Evolutionary conservation across 2,888 invertebrate species (phyloP), one percentile per base, ranked within the genome.

Genomic region (Diabrotica balteata): DNA sequence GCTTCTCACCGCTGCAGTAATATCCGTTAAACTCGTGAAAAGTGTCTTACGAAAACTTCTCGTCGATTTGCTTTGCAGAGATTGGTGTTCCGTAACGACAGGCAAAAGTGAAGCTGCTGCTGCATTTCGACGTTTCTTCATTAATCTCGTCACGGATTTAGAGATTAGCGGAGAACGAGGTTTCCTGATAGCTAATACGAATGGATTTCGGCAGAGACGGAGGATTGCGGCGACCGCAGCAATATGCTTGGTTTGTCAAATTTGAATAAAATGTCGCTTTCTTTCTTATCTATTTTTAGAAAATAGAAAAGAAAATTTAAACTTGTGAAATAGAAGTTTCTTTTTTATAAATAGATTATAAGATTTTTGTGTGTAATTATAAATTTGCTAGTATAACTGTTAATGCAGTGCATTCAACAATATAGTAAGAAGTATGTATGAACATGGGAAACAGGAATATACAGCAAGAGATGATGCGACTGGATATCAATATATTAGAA

Each of bases 131-230:
- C 69, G 57, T 72, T 69, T 58, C 58, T 66, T 63, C 69, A 73
- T 69, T 69, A 73, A 73, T 71, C 70, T 65, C 57, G 63, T 63
- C 63, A 67, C 52, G 67, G 60, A 62, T 71, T 65, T 59, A 42
- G 53, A 54, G 64, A 66, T 65, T 65, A 50, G 45, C 47, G 47
- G 49, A 57, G 50, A 63, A 64, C 50, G 63, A 59, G 63, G 63
- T 63, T 67, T 63, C 58, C 43, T 63, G 58, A 59, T 67, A 54
- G 64, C 64, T 59, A 59, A 52, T 64, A 59, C 60, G 51, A 63
- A 63, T 58, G 69, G 66, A 66, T 69, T 67, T 59, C 49, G 53
- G 59, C n/a, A 47, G 45, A 17, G 55, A 57, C 45, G 55, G 55
- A 57, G 59, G 54, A 53, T 53, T 61, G 46, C 47, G 53, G 47